phyloP scores from a whole-genome alignment of 2,113 vertebrate species.

The Paralichthys olivaceus region DNA sequence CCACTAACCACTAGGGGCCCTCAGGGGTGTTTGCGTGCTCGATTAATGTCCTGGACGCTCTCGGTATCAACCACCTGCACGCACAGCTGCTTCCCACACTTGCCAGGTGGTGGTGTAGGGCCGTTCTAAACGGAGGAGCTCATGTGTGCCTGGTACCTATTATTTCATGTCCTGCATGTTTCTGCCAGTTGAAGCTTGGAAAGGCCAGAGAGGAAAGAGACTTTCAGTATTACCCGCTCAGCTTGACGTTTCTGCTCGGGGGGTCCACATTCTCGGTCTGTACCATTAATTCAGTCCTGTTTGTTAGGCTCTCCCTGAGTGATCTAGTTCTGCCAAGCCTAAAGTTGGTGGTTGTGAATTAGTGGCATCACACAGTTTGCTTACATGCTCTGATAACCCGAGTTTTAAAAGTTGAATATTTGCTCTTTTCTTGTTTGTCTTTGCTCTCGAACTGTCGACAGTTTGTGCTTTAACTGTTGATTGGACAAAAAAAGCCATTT shows the following conservation, averaged over 20 bases:
- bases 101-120: constrained; percentile 18
- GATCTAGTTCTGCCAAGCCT: neutral
- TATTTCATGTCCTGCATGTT: constrained; percentile 1
- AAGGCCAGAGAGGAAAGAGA: neutral
- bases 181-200: neutral
- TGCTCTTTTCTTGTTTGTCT: neutral
- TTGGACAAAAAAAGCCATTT: too few species aligned
- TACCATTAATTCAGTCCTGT: too few species aligned
- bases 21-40: constrained; percentile 3
- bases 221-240: constrained; percentile 15
- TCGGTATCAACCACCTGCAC: constrained; percentile 51
- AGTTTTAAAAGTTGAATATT: neutral
- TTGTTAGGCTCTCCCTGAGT: too few species aligned
- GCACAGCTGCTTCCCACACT: constrained; percentile 51
- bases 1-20: constrained; percentile 32
- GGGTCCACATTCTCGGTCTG: neutral
- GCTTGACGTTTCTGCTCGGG: neutral
- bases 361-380: neutral
- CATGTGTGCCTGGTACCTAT: constrained; percentile 28
- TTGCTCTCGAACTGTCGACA: neutral
- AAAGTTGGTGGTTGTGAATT: neutral
- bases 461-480: too few species aligned
- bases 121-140: constrained; percentile 9
- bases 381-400: too few species aligned
- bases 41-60: constrained; percentile 34